phyloP scores from a whole-genome alignment of 23 tunicate species.

The Halocynthia aurantium region DNA sequence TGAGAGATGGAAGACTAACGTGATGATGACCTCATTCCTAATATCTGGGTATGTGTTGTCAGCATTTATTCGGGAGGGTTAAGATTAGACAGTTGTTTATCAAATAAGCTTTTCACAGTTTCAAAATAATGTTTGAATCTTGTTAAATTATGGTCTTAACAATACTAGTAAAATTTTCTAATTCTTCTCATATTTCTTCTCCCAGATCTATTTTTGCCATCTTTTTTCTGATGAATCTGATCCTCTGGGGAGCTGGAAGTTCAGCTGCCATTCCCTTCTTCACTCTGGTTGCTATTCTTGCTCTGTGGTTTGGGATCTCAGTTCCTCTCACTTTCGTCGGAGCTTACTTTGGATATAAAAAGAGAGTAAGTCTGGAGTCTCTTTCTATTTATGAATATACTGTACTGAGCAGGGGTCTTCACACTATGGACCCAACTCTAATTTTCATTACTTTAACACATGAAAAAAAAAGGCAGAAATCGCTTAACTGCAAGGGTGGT shows the following conservation, averaged over 20 bases:
- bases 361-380: slow-evolving; percentile 26
- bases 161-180: background rate
- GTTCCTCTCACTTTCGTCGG: slow-evolving; percentile 96
- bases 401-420: too few relatives aligned
- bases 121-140: too few relatives aligned
- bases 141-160: too few relatives aligned
- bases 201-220: slow-evolving; percentile 75
- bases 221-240: slow-evolving; percentile 95
- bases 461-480: too few relatives aligned
- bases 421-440: too few relatives aligned
- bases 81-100: too few relatives aligned
- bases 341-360: slow-evolving; percentile 91
- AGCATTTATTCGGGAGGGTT: background rate
- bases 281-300: slow-evolving; percentile 84
- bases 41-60: slow-evolving; percentile 64
- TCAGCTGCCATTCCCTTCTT: slow-evolving; percentile 99
- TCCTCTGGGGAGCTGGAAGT: slow-evolving; percentile 87
- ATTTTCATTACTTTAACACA: too few relatives aligned
- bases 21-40: slow-evolving; percentile 92
- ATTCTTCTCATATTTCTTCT: slow-evolving; percentile 9
- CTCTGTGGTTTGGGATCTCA: slow-evolving; percentile 97
- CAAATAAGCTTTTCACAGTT: too few relatives aligned
- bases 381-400: too few relatives aligned
- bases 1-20: slow-evolving; percentile 98
- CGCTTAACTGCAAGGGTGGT: too few relatives aligned